Percentiles rank a stretch among this genome's conserved stretches.
Evolutionary conservation across 2,888 invertebrate genomes (phyloP).

Genomic region (Meiosimyza platycephala): DNA sequence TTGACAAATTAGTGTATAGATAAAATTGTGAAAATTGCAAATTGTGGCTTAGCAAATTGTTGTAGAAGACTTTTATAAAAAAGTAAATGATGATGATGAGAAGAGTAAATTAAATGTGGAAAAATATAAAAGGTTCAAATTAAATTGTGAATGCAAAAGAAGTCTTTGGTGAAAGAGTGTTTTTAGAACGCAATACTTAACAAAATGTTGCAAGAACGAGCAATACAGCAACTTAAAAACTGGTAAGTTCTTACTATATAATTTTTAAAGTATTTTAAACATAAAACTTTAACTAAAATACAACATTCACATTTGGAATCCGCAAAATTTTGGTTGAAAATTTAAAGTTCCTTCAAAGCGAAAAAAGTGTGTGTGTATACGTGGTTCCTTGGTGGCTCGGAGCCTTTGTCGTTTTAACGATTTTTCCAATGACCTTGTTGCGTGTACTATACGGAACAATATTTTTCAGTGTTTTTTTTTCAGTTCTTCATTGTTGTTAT

Average conservation of each 20-base stretch:
- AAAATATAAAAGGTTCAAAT: background rate
- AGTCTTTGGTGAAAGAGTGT: background rate
- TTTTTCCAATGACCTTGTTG: conserved; percentile 68
- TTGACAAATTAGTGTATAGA: background rate
- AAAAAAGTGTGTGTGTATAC: conserved; percentile 53
- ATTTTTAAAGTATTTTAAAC: background rate
- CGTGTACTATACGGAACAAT: conserved; percentile 49
- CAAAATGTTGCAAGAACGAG: conserved; percentile 30
- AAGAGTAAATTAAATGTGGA: background rate
- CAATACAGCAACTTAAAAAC: background rate
- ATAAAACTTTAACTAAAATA: background rate
- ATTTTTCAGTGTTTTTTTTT: conserved; percentile 3
- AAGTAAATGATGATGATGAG: background rate
- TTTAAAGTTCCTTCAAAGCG: conserved; percentile 20
- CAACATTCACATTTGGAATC: too few relatives aligned
- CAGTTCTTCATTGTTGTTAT: background rate
- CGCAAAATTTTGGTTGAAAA: too few relatives aligned
- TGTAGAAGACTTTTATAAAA: background rate
- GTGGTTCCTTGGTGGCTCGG: conserved; percentile 32
- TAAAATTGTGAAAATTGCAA: background rate
- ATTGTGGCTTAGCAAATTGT: background rate
- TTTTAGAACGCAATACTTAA: background rate
- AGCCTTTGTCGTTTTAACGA: conserved; percentile 30
- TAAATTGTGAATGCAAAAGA: background rate
- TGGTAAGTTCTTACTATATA: conserved; percentile 15